Evolutionary conservation across 2,113 vertebrate genomes (phyloP), one percentile per base, ranked within the genome.

Genomic region (Poicephalus gulielmi): DNA sequence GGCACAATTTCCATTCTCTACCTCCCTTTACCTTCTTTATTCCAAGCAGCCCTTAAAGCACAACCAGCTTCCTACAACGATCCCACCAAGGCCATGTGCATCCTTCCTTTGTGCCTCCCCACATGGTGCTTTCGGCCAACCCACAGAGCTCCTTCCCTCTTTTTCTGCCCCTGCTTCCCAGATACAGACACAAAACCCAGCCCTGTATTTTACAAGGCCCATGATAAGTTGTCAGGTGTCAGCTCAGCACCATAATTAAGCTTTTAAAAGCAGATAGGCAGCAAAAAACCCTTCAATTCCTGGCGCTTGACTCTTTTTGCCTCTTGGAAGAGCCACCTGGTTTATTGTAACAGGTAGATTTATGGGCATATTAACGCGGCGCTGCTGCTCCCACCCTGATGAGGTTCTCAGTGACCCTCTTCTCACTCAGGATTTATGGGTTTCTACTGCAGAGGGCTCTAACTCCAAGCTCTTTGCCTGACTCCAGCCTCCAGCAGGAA

Each of bases 331-430:
- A 95, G 92, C 82, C 95, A 96, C 95, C 95, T 95, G 95, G 86
- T 96, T 84, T 91, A 91, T 84, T 23, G 74, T 35, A 70, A 62
- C 74, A 30, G 41, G 92, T 52, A 74, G 95, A 96, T 96, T 96
- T 95, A 96, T 93, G 96, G 91, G 91, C 64, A 10, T 57, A 93
- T 95, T 93, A 94, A 66, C 16, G 85, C 1, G 5, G 90, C 69
- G 85, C 94, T 87, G 95, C 92, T 74, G 94, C 96, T 95, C 90
- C 92, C 94, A 63, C 96, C 91, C 88, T 71, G 92, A 95, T 93
- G 95, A 92, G 95, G 78, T 57, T 94, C 94, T 90, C 96, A 30
- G 92, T 92, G 94, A 94, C 94, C 95, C 96, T 94, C 92, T 92
- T 67, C 88, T 84, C 73, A 31, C 82, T 1, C 5, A 9, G 90